Conservation (phyloP, 2,113 vertebrate species). For the Rhinolophus sinicus region DNA sequence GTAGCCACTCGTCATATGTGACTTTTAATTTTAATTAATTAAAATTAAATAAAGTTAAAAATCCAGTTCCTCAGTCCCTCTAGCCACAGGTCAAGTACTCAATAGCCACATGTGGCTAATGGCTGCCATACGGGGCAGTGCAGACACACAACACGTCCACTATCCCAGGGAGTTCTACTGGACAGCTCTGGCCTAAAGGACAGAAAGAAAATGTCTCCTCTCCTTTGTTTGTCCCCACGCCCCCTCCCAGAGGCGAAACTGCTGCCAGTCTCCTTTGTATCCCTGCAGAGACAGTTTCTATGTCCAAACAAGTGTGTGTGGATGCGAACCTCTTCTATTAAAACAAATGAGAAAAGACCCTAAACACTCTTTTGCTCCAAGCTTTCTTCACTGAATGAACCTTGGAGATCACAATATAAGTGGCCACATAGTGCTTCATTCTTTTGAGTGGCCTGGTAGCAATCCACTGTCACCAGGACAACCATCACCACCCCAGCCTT, state of each 20-base stretch:
- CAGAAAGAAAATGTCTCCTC: not conserved
- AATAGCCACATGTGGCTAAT: not conserved
- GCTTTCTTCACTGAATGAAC: not conserved
- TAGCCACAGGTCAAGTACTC: not conserved
- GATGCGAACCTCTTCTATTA: not conserved
- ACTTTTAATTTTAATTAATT: not conserved
- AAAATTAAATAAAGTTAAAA: conserved; percentile 4
- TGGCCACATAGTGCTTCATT: not conserved
- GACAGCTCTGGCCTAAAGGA: not conserved
- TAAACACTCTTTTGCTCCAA: not conserved
- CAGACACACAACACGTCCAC: rapidly evolving
- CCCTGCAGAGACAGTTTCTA: not conserved
- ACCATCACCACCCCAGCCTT: not conserved
- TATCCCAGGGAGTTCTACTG: not conserved
- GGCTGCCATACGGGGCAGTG: not conserved
- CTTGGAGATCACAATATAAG: not conserved
- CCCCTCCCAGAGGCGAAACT: not conserved
- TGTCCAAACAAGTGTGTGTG: not conserved
- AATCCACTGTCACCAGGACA: not conserved
- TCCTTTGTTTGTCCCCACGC: not conserved
- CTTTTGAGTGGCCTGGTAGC: not conserved
- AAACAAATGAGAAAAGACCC: conserved; percentile 22
- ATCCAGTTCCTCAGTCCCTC: not conserved
- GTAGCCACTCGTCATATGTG: not conserved
- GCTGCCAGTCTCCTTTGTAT: not conserved